phyloP scores from a whole-genome alignment of 2,888 invertebrate species.

The Rhamnusium bicolor region DNA sequence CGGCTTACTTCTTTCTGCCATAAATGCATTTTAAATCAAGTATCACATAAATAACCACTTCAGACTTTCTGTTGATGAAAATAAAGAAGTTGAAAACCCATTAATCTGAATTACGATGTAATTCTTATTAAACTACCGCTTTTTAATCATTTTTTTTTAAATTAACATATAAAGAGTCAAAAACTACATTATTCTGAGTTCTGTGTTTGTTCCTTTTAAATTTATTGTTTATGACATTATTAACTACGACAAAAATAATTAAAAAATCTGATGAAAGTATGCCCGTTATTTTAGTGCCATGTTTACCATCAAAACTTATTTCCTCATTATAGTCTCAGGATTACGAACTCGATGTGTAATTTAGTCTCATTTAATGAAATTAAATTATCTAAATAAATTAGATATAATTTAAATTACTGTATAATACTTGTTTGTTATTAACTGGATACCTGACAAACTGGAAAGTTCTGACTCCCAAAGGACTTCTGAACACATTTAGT shows the following conservation, averaged over 20 bases:
- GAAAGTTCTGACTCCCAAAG: background rate
- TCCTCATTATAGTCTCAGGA: background rate
- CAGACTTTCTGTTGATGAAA: background rate
- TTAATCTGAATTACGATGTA: background rate
- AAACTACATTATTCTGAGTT: background rate
- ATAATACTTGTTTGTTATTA: background rate
- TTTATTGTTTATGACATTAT: slow-evolving; percentile 4
- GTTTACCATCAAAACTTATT: background rate
- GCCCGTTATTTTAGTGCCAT: background rate
- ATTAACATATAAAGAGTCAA: slow-evolving; percentile 18
- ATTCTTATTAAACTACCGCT: background rate
- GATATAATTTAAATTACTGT: background rate
- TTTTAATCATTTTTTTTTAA: slow-evolving; percentile 4
- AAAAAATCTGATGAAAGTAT: background rate
- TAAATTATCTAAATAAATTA: background rate
- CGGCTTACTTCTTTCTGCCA: background rate
- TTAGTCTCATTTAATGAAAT: background rate
- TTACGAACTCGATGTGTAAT: background rate
- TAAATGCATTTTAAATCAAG: background rate
- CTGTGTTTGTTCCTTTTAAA: background rate
- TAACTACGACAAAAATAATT: background rate
- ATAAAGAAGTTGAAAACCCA: background rate
- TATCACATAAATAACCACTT: background rate
- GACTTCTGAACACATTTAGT: background rate
- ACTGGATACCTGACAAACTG: background rate